Conservation (phyloP, 2,888 invertebrate species). For the Acronicta psi region DNA sequence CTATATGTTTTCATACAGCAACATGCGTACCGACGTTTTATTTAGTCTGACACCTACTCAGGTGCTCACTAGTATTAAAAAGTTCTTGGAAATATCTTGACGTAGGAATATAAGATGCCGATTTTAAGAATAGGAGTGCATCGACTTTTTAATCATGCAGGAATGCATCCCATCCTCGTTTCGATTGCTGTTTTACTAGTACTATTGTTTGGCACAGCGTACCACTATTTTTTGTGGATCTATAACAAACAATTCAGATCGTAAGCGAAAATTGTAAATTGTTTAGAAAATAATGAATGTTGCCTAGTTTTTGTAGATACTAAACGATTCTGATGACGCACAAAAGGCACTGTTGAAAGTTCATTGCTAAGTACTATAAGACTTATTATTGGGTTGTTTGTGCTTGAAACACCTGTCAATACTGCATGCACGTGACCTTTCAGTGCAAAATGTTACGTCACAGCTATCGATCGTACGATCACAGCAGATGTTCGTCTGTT, state of each 20-base stretch:
- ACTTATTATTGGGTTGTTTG: constrained; percentile 22
- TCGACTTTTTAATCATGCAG: constrained; percentile 8
- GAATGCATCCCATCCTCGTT: neutral
- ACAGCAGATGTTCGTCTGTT: constrained; percentile 42
- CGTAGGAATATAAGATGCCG: constrained; percentile 20
- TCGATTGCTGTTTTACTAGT: neutral
- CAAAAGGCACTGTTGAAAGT: too few species aligned
- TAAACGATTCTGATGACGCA: too few species aligned
- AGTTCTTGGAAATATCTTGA: constrained; percentile 34
- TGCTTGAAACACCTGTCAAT: constrained; percentile 43
- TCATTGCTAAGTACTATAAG: constrained; percentile 13
- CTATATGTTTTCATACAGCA: constrained; percentile 28
- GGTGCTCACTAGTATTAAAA: constrained; percentile 29
- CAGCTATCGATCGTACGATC: constrained; percentile 28
- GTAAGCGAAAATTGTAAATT: too few species aligned
- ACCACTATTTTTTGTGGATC: too few species aligned
- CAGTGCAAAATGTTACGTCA: constrained; percentile 44
- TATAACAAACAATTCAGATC: too few species aligned
- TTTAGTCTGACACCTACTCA: constrained; percentile 61
- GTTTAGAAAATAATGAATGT: too few species aligned
- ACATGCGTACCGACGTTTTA: constrained; percentile 45
- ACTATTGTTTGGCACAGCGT: too few species aligned
- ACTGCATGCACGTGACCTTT: constrained; percentile 31
- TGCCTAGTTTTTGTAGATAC: too few species aligned
- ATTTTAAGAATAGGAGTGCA: constrained; percentile 22